Base-by-base conservation (phyloP, 2,797 vertebrate genomes). In the Rhabdophis nuchalis region DNA sequence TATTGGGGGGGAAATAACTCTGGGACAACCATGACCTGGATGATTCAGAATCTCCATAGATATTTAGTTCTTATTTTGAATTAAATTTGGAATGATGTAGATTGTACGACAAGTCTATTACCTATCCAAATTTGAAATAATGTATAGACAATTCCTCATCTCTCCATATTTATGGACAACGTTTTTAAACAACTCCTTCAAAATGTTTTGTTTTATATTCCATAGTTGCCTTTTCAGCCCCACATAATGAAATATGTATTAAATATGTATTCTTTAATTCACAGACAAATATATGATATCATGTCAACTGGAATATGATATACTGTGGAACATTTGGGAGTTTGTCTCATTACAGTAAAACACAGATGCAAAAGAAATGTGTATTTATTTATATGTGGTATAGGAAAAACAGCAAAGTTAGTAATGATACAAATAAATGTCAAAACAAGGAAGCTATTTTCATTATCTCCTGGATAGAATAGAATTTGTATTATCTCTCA, bases 241-340 rank as follows among this genome's bases (percentile, higher is more conserved):
- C 86, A 60, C 90, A 94, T 96, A 96, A 97, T 96, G 95, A 96
- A 95, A 92, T 85, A 94, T 96, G 95, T 95, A 96, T 96, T 97
- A 97, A 97, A 96, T 95, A 92, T 94, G 95, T 90, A 96, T 68
- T 96, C 96, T 96, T 96, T 96, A 92, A 96, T 96, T 97, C 95
- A 95, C 96, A 97, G 94, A 95, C 93, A 96, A 96, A 97, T 97
- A 95, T 96, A 97, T 96, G 96, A 96, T 96, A 97, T 96, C 96
- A 93, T 96, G 95, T 96, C 96, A 96, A 93, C 95, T 95, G 95
- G 94, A 96, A 94, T 96, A 92, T 36, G 95, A 96, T 96, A 96
- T 93, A 96, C 32, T 36, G 16, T 36, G 32, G 95, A 95, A 94
- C 94, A 92, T 92, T 95, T 96, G 95, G 95, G 93, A 93, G 92